Evolutionary conservation across 2,113 vertebrate genomes (phyloP), one percentile per base, ranked within the genome.

Genomic region (Equus quagga): DNA sequence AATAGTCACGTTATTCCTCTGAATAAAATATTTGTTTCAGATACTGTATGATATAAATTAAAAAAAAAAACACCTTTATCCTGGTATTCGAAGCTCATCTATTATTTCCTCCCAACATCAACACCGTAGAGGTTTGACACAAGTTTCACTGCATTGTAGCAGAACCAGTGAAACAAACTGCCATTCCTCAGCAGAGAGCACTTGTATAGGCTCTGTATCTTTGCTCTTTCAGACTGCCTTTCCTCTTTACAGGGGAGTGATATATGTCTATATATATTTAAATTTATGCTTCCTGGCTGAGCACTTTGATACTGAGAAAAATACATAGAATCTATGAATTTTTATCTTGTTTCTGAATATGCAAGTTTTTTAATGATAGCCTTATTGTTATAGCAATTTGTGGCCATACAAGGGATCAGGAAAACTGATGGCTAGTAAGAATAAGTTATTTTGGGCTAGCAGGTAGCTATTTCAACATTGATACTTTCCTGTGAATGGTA

Each of bases 101-200:
- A 64, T 67, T 75, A 80, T 89, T 91, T 81, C 49, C 46, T 82
- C 60, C 18, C 62, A 58, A 70, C 18, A 91, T 60, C 51, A 60
- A 72, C 10, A 64, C 14, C 18, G 58, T 13, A 58, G 19, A 62
- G 9, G 19, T 4, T 17, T 46, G 31, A 85, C 15, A 31, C 8
- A 12, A 24, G 1, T 46, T 73, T 1, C 24, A 49, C 3, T 70
- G 19, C 3, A 11, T 8, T 76, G 13, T 3, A 8, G 0, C 6
- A 31, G 51, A 89, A 67, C 8, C 31, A 41, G n/a, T 62, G 12
- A 56, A 80, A 41, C 26, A 33, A 69, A 31, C 5, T 11, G 13
- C 2, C 21, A 54, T 49, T 24, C 24, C 58, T 69, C 19, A 28
- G 13, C 26, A 80, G 21, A 4, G 3, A 17, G 28, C 36, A 3